These are phyloP conservation scores for Meloidogyne exigua DNA, from an alignment of 1,140 invertebrate genomes.

Conservation along the genomic window DNA sequence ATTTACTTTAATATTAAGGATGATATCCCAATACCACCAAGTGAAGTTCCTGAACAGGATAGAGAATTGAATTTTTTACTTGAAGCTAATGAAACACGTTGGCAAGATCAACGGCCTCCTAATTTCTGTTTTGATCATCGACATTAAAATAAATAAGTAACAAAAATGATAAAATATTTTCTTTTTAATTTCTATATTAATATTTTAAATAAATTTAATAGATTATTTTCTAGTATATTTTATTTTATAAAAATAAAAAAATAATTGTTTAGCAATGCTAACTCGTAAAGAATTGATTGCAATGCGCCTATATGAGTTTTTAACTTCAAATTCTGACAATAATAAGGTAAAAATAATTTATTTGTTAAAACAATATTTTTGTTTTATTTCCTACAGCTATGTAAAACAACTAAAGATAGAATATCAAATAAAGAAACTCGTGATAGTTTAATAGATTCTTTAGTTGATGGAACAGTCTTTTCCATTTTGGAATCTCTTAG, in stretches of 20 bases:
- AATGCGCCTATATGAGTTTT: not conserved
- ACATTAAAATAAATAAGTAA: not conserved
- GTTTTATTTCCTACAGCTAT: not conserved
- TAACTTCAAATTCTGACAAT: conserved; percentile 3
- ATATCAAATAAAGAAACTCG: not conserved
- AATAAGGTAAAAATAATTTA: not conserved
- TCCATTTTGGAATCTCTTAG: conserved; percentile 24
- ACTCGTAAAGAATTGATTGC: conserved; percentile 6
- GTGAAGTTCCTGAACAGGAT: conserved; percentile 30
- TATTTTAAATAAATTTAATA: no score
- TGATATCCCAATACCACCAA: conserved; percentile 33
- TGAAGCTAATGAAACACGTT: conserved; percentile 24
- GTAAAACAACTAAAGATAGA: not conserved
- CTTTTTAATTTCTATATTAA: no score
- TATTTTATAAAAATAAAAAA: no score
- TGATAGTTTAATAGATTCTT: conserved; percentile 12
- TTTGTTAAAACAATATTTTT: not conserved
- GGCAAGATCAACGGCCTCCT: conserved; percentile 29
- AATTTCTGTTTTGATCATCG: conserved; percentile 36
- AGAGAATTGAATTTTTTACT: conserved; percentile 29
- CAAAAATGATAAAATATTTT: not conserved
- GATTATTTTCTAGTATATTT: no score
- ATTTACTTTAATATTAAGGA: conserved; percentile 25
- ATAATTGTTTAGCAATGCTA: not conserved
- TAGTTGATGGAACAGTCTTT: conserved; percentile 20